Evolutionary conservation across 2,113 vertebrate species (phyloP).

Genomic region (Xiphophorus couchianus): DNA sequence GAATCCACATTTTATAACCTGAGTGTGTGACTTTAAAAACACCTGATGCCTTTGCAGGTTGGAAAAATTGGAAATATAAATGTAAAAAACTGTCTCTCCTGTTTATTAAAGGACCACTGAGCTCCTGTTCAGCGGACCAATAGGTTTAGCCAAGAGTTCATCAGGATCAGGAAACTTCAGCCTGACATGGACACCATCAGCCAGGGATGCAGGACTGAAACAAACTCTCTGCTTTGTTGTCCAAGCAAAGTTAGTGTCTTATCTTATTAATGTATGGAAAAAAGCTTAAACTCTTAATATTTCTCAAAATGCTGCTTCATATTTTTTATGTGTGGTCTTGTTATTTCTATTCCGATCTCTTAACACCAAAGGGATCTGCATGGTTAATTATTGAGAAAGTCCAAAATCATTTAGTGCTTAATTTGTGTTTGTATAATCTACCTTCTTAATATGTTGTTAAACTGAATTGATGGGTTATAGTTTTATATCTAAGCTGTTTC

Average conservation of each 20-base stretch:
- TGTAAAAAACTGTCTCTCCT: neutral
- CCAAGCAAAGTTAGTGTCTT: constrained; percentile 31
- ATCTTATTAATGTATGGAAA: neutral
- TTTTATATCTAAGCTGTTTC: neutral
- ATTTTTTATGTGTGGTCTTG: no score
- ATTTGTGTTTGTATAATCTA: neutral
- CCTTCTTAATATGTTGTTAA: neutral
- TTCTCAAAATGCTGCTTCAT: no score
- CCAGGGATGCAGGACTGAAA: constrained; percentile 2
- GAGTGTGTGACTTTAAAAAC: no score
- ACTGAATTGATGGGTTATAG: no score
- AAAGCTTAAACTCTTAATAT: neutral
- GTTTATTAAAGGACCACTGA: constrained; percentile 26
- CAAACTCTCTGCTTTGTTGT: constrained; percentile 45
- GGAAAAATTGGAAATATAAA: no score
- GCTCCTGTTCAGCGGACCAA: constrained; percentile 29
- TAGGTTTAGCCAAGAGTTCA: neutral
- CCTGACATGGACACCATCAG: constrained; percentile 41
- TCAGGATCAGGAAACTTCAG: constrained; percentile 1
- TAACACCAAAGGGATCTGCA: no score
- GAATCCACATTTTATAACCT: no score
- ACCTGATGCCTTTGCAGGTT: neutral
- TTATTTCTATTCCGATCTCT: no score
- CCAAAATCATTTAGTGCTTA: no score
- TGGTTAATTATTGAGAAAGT: no score